Evolutionary conservation across 2,113 vertebrate genomes (phyloP).

Genomic region (Vicugna pacos): DNA sequence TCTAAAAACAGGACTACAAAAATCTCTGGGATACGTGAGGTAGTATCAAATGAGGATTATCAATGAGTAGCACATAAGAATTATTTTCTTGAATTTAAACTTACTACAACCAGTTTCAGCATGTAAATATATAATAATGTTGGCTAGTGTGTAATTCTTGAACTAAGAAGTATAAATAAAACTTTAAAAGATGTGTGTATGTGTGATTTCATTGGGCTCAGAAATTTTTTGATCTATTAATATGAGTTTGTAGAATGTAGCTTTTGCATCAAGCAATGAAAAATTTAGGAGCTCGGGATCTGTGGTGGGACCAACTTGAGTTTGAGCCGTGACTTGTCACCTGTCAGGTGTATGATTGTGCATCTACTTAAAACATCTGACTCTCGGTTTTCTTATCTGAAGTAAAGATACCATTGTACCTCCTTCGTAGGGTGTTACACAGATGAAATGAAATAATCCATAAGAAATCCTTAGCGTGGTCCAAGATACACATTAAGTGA

Average conservation of each 20-base stretch:
- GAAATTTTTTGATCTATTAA: slow-evolving; percentile 50
- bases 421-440: background rate
- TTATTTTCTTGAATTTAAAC: slow-evolving; percentile 94
- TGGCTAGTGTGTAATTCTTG: slow-evolving; percentile 94
- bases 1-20: slow-evolving; percentile 89
- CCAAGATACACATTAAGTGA: background rate
- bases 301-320: background rate
- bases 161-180: slow-evolving; percentile 93
- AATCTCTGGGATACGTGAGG: slow-evolving; percentile 90
- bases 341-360: background rate
- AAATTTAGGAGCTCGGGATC: background rate
- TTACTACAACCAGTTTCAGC: slow-evolving; percentile 93
- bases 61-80: slow-evolving; percentile 92
- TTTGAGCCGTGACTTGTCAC: background rate
- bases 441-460: background rate
- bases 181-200: slow-evolving; percentile 84
- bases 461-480: background rate
- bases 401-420: background rate
- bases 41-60: slow-evolving; percentile 89
- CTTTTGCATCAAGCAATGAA: background rate
- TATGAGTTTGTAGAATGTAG: background rate
- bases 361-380: background rate
- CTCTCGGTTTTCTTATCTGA: slow-evolving; percentile 1
- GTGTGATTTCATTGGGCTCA: slow-evolving; percentile 81
- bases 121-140: slow-evolving; percentile 95